Evolutionary conservation across 2,888 invertebrate species (phyloP), one percentile per base, ranked within the genome.

Genomic region (Tinea trinotella): DNA sequence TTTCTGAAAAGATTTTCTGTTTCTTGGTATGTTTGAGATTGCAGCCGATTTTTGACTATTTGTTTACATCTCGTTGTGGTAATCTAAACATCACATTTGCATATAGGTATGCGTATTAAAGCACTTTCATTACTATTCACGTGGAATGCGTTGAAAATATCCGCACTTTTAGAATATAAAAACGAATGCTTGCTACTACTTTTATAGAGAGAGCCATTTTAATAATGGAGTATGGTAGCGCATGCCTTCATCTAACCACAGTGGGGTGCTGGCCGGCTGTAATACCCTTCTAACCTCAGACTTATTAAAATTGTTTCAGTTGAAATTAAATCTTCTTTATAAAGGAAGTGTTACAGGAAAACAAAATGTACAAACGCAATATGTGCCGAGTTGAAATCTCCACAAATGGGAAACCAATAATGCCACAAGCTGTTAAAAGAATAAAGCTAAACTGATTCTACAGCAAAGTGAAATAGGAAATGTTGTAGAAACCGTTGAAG

Each of bases 151-250:
- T 59, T 61, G 64, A 59, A 68, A 72, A 79, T 74, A 70, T 63
- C 18, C 62, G 60, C 20, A 65, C 66, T 70, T 74, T 73, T 71
- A 76, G 71, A 63, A 67, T 70, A 71, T 76, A 68, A 76, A 81
- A 76, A 80, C 74, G 74, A 82, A 83, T 82, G 74, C 77, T n/a
- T n/a, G n/a, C n/a, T n/a, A n/a, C n/a, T 70, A 76, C 76, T 77
- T 74, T 24, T 15, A 67, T 71, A 74, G 2, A 30, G 48, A 3
- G 7, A 70, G 70, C 77, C 76, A 85, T 85, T 86, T 77, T 79
- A 80, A 80, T 85, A 84, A 85, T 85, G 85, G 82, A 78, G 68
- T 65, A 58, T 64, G 63, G 70, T 68, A 68, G 72, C 70, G 73
- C 68, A 73, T 70, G 70, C 70, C 74, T 73, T 68, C 71, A 68